These are phyloP conservation scores for Macrobrachium rosenbergii DNA, from an alignment of 1,140 invertebrate species.

Conservation along the genomic window DNA sequence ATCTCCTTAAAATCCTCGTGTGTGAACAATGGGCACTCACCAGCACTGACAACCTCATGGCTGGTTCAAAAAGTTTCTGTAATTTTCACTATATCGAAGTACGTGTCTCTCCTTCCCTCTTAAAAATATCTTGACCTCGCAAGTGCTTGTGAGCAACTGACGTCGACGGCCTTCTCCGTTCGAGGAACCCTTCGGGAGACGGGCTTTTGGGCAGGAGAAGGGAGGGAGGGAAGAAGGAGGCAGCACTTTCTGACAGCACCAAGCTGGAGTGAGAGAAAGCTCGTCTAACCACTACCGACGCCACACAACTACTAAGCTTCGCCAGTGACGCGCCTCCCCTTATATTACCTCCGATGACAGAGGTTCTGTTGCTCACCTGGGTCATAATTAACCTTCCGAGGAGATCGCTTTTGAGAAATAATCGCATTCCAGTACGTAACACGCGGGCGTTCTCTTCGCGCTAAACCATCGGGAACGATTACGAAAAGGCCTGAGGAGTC, in stretches of 20 bases:
- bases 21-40: conserved; percentile 39
- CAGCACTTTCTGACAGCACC: background rate
- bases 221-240: background rate
- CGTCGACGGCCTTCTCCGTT: background rate
- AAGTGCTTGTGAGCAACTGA: background rate
- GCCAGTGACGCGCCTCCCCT: background rate
- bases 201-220: too few relatives aligned
- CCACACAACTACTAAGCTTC: conserved; percentile 44
- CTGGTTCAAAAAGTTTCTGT: background rate
- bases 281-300: conserved; percentile 39
- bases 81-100: background rate
- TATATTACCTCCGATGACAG: conserved; percentile 41
- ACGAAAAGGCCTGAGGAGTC: too few relatives aligned
- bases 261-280: conserved; percentile 24
- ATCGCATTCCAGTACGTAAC: too few relatives aligned
- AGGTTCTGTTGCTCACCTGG: background rate
- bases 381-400: too few relatives aligned
- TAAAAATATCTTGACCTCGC: background rate
- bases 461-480: too few relatives aligned
- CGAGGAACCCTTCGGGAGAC: too few relatives aligned
- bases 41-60: conserved; percentile 42
- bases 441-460: too few relatives aligned
- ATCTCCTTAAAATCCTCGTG: background rate
- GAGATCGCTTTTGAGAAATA: too few relatives aligned
- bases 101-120: background rate